Evolutionary conservation across 2,888 invertebrate species (phyloP), one percentile per base, ranked within the genome.

Genomic region (Micoletzkya japonica): DNA sequence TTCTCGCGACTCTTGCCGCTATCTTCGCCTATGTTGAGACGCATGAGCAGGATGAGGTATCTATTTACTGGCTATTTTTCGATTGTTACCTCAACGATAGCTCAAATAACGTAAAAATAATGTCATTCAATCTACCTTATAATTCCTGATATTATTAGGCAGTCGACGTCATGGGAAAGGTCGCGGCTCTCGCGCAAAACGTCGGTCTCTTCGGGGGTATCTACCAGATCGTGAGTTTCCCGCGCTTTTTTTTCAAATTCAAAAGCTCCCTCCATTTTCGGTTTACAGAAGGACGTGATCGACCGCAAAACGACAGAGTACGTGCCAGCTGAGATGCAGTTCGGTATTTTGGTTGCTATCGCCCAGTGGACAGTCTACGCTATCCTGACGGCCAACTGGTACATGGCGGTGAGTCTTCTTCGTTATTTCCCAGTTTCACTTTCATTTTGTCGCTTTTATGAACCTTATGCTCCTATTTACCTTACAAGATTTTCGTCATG

Each of bases 121-220:
- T 63, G 39, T 37, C 34, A 24, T 63, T 50, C 34, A n/a, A 50
- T 63, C 34, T 32, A n/a, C 32, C n/a, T 7, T 39, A 24, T 64
- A 2, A 64, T 64, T 26, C 36, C 20, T 36, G 24, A 36, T 28
- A 26, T 60, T 49, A 10, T 52, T 10, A 70, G 30, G 63, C 60
- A 2, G 64, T 73, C 10, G 79, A 82, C 30, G 68, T 74, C 10
- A 84, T 85, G 82, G 82, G 80, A 20, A 71, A 79, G 7, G 76
- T 82, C 36, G 84, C 84, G 1, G 84, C 84, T 1, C 76, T 74
- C 2, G 77, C 81, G n/a, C 84, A 84, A 71, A 81, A 84, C 61
- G 70, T 78, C 44, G 76, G 81, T 57, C 70, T 83, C 28, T 76
- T 73, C 32, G 83, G 81, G 39, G 78, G 81, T 37, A 34, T 83